Base-by-base conservation (phyloP, 2,113 vertebrate genomes). In the Anthoscopus minutus region DNA sequence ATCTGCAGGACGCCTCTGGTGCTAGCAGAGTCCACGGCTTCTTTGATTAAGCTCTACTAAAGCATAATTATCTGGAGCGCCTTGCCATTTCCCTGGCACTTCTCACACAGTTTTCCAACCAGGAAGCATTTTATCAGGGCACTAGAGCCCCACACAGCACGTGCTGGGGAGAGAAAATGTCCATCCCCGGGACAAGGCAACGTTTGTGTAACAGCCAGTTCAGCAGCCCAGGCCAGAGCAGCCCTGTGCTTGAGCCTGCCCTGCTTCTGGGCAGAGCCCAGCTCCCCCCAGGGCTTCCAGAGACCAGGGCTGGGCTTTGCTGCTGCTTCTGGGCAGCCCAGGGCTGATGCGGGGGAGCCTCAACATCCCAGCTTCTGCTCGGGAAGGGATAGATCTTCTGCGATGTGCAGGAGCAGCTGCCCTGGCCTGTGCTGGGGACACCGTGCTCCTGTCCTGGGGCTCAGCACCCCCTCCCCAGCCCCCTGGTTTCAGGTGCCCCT, bases 31-130 rank as follows among this genome's bases (percentile, higher is more conserved):
- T 89, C 93, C 94, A 80, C 44, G 33, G 94, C 90, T 82, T 53
- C 95, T 96, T 96, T 96, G 92, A 96, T 97, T 97, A 96, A 96
- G 92, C 88, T 94, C 92, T 48, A 38, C 93, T 93, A 95, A 95
- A 91, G 85, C 81, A 74, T 89, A 96, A 96, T 96, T 94, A 85
- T 80, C 88, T 91, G 93, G 86, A 95, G 97, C 89, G 92, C 94
- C 96, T 92, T 81, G 88, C 95, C 89, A 92, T 92, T 96, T 97
- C 95, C 93, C 86, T 96, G 97, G 92, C 92, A 92, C 27, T 44
- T 40, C 42, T 80, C 62, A 38, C 25, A 5, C 73, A 50, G 80
- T 80, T 90, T 78, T 76, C 93, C 86, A 62, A 27, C 8, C 67
- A 40, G 81, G 81, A 93, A 84, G 40, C 45, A 5, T 95, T 96